These are phyloP conservation scores for Patella caerulea DNA, from an alignment of 2,888 invertebrate genomes.

Conservation along the genomic window DNA sequence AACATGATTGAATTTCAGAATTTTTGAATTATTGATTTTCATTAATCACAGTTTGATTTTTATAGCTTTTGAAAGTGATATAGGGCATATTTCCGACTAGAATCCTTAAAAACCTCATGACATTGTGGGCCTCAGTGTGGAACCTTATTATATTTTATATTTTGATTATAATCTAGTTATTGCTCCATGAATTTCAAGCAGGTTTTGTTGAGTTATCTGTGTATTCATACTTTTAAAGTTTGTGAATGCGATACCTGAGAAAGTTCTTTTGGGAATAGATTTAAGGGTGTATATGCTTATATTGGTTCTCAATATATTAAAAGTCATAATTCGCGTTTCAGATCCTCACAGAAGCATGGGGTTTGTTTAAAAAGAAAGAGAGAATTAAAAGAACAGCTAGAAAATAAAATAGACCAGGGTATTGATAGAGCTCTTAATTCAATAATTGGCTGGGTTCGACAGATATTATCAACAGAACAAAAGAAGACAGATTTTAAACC, in stretches of 20 bases:
- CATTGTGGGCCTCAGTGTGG: too few species aligned
- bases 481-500: conserved; percentile 89
- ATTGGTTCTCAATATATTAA: too few species aligned
- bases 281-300: neutral
- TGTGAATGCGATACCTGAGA: neutral
- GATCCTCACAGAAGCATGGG: conserved; percentile 89
- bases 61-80: too few species aligned
- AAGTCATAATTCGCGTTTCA: conserved; percentile 70
- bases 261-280: neutral
- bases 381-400: conserved; percentile 84
- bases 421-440: conserved; percentile 83
- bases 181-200: too few species aligned
- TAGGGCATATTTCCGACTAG: too few species aligned
- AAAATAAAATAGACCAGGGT: conserved; percentile 87
- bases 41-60: too few species aligned
- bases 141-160: too few species aligned
- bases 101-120: too few species aligned
- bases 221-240: neutral
- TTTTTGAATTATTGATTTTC: too few species aligned
- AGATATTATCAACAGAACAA: conserved; percentile 92
- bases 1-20: too few species aligned
- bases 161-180: too few species aligned
- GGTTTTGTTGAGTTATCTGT: neutral
- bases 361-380: conserved; percentile 91
- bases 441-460: conserved; percentile 90